A percentile compares a stretch with the other conserved stretches of the same genome.
These are phyloP conservation scores for Synergus umbraculus DNA, from an alignment of 2,888 invertebrate species.

Conservation along the genomic window DNA sequence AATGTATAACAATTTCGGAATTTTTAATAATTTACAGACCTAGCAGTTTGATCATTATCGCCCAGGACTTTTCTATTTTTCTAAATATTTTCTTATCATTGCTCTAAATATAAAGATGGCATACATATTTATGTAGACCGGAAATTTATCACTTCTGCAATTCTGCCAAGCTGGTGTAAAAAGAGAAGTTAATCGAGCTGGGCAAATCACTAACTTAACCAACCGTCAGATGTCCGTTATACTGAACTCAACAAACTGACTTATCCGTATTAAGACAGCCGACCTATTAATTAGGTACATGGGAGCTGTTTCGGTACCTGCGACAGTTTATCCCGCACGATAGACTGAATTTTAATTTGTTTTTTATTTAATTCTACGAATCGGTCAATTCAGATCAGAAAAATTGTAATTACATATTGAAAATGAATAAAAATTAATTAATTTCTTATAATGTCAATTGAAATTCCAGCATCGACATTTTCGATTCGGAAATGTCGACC, in stretches of 20 bases:
- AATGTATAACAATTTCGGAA: too few relatives aligned
- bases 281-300: slow-evolving; percentile 39
- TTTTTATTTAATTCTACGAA: slow-evolving; percentile 19
- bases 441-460: neutral
- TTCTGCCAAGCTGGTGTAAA: neutral
- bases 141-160: neutral
- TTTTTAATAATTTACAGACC: too few relatives aligned
- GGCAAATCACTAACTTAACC: slow-evolving; percentile 44
- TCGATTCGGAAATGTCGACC: neutral
- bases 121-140: slow-evolving; percentile 3
- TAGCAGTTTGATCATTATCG: too few relatives aligned
- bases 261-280: slow-evolving; percentile 42
- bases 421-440: neutral
- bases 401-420: neutral
- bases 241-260: slow-evolving; percentile 25
- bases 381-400: neutral
- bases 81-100: too few relatives aligned
- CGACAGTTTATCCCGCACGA: neutral
- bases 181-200: slow-evolving; percentile 26
- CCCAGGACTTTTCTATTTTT: neutral
- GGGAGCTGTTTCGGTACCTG: slow-evolving; percentile 14
- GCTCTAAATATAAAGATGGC: too few relatives aligned
- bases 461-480: neutral
- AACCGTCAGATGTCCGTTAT: slow-evolving; percentile 47
- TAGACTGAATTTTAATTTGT: slow-evolving; percentile 13